phyloP scores from a whole-genome alignment of 2,113 vertebrate genomes.

The Mesitornis unicolor region DNA sequence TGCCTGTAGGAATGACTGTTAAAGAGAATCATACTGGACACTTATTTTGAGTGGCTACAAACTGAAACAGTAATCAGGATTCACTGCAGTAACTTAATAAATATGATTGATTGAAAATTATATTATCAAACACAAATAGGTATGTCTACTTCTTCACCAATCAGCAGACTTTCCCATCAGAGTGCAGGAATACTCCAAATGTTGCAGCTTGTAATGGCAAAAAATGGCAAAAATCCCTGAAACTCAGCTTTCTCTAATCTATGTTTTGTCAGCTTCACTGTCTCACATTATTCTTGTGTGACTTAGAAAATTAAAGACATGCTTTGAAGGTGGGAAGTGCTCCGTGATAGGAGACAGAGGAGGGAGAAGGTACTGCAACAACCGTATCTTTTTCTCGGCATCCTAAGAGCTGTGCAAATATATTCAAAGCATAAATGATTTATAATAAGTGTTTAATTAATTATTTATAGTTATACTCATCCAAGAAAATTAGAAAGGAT shows the following conservation, averaged over 20 bases:
- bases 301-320: neutral
- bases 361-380: fast-evolving
- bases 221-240: neutral
- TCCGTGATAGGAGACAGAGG: fast-evolving
- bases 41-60: neutral
- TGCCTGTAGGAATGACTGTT: neutral
- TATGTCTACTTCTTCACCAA: fast-evolving
- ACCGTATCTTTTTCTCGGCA: neutral
- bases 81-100: neutral
- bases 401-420: neutral
- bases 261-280: neutral
- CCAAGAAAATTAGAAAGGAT: neutral
- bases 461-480: neutral
- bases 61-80: neutral
- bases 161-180: neutral
- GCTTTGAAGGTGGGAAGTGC: neutral
- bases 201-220: neutral
- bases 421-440: neutral
- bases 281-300: neutral
- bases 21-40: neutral
- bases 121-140: neutral
- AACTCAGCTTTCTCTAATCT: neutral
- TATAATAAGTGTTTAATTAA: neutral
- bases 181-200: neutral
- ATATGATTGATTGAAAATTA: neutral